Base-by-base conservation (phyloP, 1,140 invertebrate species). In the honey bee (Apis mellifera) region DNA sequence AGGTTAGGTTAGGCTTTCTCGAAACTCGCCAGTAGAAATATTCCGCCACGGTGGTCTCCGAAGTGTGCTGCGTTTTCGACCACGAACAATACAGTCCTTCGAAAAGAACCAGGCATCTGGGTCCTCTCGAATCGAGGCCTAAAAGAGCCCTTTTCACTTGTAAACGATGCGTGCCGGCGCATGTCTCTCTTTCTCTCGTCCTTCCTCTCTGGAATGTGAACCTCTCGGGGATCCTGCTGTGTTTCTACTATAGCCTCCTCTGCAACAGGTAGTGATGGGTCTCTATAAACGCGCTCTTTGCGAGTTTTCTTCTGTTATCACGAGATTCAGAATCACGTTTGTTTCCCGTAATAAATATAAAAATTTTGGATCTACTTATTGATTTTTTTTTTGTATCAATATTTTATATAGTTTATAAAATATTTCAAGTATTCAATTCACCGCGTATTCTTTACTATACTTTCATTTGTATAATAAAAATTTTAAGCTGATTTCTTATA, bases 201-300 rank as follows among this genome's bases (percentile, higher is more conserved):
- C 64, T 42, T 55, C 32, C 73, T 62, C 78, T 70, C 62, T 82
- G 88, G 89, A 88, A 90, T 90, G 89, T 70, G 81, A 82, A 78
- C 85, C 84, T 80, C 78, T 26, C 55, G 68, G 84, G 71, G 79
- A 60, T 78, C 78, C 88, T 81, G 69, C 60, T 74, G 72, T 82
- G 52, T 82, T 78, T 81, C 76, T 68, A 74, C 70, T 54, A 19
- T 73, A 65, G 42, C 48, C 76, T 32, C 26, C 78, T 55, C 75
- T 85, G 79, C 84, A 85, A 85, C 83, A 87, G 86, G 86, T 86
- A 84, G 78, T 48, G 59, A 73, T 48, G 70, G 60, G 17, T 23
- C 52, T 64, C 21, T 19, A 50, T 54, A 15, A 7, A 17, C 26
- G 9, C 50, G 52, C 50, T 21, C 23, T 54, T 64, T 21, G 15